Conservation (phyloP, 2,113 vertebrate genomes). For the Hemibagrus wyckioides region DNA sequence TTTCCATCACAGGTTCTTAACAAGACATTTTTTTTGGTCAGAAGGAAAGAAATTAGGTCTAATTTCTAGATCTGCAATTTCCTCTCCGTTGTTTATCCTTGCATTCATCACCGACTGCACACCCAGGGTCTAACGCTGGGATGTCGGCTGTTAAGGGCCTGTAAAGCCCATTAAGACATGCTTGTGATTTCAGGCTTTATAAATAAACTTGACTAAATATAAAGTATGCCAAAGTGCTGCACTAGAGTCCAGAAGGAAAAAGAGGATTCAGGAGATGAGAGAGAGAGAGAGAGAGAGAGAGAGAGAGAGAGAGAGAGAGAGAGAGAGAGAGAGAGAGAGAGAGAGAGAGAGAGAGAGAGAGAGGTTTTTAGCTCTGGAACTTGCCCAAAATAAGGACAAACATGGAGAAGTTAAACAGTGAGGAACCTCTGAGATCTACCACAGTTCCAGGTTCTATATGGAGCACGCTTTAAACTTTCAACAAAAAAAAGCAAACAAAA, state of each 20-base stretch:
- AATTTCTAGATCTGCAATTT: constrained; percentile 14
- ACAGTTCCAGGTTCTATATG: not conserved
- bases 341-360: not conserved
- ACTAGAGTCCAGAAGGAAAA: constrained; percentile 4
- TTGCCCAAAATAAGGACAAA: constrained; percentile 12
- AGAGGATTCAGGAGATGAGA: not conserved
- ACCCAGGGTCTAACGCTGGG: not conserved
- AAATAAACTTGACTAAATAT: constrained; percentile 5
- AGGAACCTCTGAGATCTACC: not conserved
- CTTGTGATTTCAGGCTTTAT: constrained; percentile 21
- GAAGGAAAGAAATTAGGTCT: not conserved
- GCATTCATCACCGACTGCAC: constrained; percentile 3
- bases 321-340: not conserved
- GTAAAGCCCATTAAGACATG: constrained; percentile 13
- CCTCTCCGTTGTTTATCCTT: constrained; percentile 3
- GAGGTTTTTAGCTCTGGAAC: constrained; percentile 8
- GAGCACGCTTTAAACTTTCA: not conserved
- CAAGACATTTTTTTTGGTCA: not conserved
- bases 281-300: no score
- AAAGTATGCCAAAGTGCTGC: not conserved
- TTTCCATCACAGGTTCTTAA: not conserved
- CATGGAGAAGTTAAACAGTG: constrained; percentile 7
- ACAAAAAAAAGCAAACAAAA: not conserved
- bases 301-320: no score
- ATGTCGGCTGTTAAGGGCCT: not conserved